phyloP scores from a whole-genome alignment of 2,113 vertebrate species.

The Vulpes lagopus region DNA sequence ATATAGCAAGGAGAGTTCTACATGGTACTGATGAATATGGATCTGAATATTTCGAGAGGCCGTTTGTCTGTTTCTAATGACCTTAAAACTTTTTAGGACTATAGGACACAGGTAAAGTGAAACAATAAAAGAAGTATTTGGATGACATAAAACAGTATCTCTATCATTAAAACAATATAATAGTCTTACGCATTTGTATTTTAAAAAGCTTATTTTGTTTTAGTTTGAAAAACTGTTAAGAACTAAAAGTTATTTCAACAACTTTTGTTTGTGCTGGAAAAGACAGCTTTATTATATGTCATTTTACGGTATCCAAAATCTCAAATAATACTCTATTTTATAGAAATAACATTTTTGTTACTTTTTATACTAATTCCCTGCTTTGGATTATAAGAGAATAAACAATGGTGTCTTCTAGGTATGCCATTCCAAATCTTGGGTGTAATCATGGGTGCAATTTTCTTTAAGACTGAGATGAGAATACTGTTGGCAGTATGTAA shows the following conservation, averaged over 20 bases:
- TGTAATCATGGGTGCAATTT: background rate
- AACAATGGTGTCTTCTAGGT: background rate
- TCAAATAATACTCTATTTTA: constrained; percentile 2
- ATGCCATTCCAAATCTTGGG: background rate
- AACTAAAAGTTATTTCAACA: constrained; percentile 40
- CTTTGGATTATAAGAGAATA: constrained; percentile 46
- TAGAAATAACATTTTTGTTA: background rate
- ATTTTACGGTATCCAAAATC: background rate
- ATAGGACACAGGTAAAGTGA: background rate
- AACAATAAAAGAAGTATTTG: background rate
- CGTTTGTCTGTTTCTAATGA: background rate
- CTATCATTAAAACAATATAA: background rate
- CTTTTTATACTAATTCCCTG: constrained; percentile 49
- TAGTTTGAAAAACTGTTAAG: constrained; percentile 39
- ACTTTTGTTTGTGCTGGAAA: background rate
- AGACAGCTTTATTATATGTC: constrained; percentile 2
- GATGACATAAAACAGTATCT: background rate
- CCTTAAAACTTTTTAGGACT: constrained; percentile 1
- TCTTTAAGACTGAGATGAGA: constrained; percentile 46
- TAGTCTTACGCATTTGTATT: background rate
- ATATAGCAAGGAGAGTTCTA: background rate
- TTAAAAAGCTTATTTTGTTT: constrained; percentile 21
- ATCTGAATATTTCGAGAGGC: background rate
- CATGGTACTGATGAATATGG: background rate
- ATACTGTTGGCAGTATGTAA: constrained; percentile 30